Evolutionary conservation across 2,113 vertebrate species (phyloP).

Genomic region (Proterorhinus semilunaris): DNA sequence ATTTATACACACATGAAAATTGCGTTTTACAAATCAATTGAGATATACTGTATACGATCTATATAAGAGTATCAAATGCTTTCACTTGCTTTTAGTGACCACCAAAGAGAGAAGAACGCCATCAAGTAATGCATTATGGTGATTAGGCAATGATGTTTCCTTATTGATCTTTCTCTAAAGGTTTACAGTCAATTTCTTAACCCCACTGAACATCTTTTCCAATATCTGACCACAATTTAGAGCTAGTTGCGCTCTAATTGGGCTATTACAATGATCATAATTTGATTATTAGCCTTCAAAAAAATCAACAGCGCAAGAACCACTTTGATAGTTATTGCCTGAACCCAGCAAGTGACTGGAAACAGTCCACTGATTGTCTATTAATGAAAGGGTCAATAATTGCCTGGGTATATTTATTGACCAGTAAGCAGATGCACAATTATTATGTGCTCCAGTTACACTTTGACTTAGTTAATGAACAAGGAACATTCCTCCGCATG

Average conservation of each 20-base stretch:
- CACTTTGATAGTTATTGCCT: conserved; percentile 16
- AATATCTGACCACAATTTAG: background rate
- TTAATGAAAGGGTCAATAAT: conserved; percentile 56
- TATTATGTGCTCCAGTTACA: conserved; percentile 12
- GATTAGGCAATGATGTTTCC: background rate
- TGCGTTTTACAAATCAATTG: too few species aligned
- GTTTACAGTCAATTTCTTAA: conserved; percentile 4
- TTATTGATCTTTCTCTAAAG: background rate
- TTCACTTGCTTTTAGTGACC: background rate
- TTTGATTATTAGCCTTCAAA: background rate
- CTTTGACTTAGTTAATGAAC: conserved; percentile 34
- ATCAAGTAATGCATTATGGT: conserved; percentile 7
- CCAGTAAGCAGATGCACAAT: conserved; percentile 15
- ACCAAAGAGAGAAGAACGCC: background rate
- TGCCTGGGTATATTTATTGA: conserved; percentile 42
- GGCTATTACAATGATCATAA: background rate
- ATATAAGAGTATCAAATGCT: background rate
- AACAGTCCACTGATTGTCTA: conserved; percentile 47
- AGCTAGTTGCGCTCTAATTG: background rate
- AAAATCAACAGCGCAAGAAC: background rate
- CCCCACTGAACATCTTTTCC: background rate
- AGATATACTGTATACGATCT: background rate
- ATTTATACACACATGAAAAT: too few species aligned
- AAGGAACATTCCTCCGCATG: background rate
- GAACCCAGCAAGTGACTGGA: conserved; percentile 22